Evolutionary conservation across 2,113 vertebrate genomes (phyloP), one percentile per base, ranked within the genome.

Genomic region (Rhinopomastus cyanomelas): DNA sequence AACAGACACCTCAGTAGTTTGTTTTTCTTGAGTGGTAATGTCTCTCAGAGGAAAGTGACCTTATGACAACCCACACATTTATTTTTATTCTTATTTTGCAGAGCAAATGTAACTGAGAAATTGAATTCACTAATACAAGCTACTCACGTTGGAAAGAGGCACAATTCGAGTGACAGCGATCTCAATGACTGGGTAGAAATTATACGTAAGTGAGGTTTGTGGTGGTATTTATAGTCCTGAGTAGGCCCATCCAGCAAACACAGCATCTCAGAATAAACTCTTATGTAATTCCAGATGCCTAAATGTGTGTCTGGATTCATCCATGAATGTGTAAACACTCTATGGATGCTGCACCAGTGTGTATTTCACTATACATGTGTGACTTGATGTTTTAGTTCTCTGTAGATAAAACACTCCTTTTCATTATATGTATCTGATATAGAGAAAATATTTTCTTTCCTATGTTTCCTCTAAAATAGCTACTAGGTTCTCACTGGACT

Each of bases 151-250:
- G 98, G 98, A 30, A 98, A 85, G 88, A 97, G 92, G 88, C 97
- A 97, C 90, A 98, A 98, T 81, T 98, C 99, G 15, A 93, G 97
- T 92, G 69, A 94, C 66, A 75, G 52, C 3, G 90, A 96, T 34
- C 56, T 89, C 25, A 85, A 84, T 14, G 98, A 98, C 94, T 99
- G 99, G 99, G 81, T 98, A 25, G 95, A 98, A 73, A 97, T 99
- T 34, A 97, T 96, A 37, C 96, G 98, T 99, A 89, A 98, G 99
- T 98, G 68, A 57, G 6, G n/a, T 36, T 89, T 68, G 44, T 42
- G 56, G 3, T 93, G 62, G 16, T 83, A 46, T 86, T 64, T 51
- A 2, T 15, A 27, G 52, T 48, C 29, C 17, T 62, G 52, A 77
- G 64, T 32, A 29, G 37, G 15, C 29, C 32, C 27, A 29, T 42